A percentile compares a stretch with the other conserved stretches of the same genome.
These are phyloP conservation scores for Dugesia japonica DNA, from an alignment of 2,888 invertebrate genomes.

Conservation along the genomic window DNA sequence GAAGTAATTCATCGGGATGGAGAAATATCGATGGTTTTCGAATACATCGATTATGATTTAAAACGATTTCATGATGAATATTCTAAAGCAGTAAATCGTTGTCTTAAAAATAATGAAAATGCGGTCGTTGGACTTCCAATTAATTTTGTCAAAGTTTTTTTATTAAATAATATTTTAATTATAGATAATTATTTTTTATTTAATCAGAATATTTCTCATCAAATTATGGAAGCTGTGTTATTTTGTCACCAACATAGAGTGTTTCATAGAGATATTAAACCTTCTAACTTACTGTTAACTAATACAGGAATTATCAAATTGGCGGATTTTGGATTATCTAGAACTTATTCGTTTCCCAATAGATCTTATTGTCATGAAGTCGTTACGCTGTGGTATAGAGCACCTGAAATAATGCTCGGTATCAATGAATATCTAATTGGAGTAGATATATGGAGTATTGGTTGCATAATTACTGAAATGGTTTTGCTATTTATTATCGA, in stretches of 20 bases:
- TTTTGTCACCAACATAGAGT: constrained; percentile 17
- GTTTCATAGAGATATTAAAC: constrained; percentile 25
- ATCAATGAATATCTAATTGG: background rate
- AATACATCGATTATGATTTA: constrained; percentile 25
- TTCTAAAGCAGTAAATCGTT: background rate
- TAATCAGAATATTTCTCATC: constrained; percentile 2
- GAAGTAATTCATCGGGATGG: constrained; percentile 27
- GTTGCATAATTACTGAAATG: constrained; percentile 22
- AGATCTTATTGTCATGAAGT: constrained; percentile 27
- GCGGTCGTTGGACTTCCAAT: background rate
- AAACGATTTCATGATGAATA: constrained; percentile 24
- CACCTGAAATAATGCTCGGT: constrained; percentile 27
- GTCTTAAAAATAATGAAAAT: background rate
- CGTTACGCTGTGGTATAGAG: constrained; percentile 23
- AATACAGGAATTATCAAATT: constrained; percentile 4
- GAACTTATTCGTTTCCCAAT: constrained; percentile 21
- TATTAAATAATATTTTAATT: no score
- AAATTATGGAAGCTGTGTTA: constrained; percentile 17
- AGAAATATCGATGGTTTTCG: constrained; percentile 24
- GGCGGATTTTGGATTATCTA: constrained; percentile 25
- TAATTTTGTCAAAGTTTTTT: constrained; percentile 17
- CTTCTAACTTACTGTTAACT: constrained; percentile 20
- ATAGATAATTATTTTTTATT: background rate
- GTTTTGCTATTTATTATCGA: background rate
- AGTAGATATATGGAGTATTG: constrained; percentile 24